A percentile compares a stretch with the other conserved stretches of the same genome.
These are phyloP conservation scores for Oophaga pumilio DNA, from an alignment of 2,113 vertebrate genomes.

Conservation along the genomic window DNA sequence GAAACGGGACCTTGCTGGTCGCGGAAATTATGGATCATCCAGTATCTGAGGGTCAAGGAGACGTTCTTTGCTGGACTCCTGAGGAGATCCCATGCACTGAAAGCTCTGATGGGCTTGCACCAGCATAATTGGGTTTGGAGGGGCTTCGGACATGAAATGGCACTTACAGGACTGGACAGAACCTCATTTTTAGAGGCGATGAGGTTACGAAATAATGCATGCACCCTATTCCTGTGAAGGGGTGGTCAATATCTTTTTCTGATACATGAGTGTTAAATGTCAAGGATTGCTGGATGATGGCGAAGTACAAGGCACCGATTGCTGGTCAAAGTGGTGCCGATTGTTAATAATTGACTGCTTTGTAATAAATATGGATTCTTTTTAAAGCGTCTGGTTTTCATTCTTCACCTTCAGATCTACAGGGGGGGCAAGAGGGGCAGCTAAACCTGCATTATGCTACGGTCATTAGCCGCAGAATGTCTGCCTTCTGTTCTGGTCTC, in stretches of 20 bases:
- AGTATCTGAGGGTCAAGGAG: not conserved
- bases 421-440: not conserved
- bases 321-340: conserved; percentile 49
- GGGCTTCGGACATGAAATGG: not conserved
- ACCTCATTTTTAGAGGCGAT: not conserved
- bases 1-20: not conserved
- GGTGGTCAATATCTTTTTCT: not conserved
- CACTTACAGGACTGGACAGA: conserved; percentile 1
- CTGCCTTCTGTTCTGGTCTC: not conserved
- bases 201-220: conserved; percentile 11
- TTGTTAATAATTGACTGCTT: not conserved
- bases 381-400: conserved; percentile 30
- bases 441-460: not conserved
- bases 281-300: not conserved
- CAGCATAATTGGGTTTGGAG: not conserved
- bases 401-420: too few species aligned
- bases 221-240: not conserved
- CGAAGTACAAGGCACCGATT: conserved; percentile 35
- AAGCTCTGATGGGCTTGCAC: not conserved
- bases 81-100: not conserved
- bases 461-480: not conserved
- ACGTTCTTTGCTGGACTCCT: not conserved
- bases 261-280: not conserved
- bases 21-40: not conserved
- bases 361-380: conserved; percentile 50